These are phyloP conservation scores for Taeniopygia guttata DNA, from an alignment of 2,797 vertebrate genomes.

Conservation along the genomic window DNA sequence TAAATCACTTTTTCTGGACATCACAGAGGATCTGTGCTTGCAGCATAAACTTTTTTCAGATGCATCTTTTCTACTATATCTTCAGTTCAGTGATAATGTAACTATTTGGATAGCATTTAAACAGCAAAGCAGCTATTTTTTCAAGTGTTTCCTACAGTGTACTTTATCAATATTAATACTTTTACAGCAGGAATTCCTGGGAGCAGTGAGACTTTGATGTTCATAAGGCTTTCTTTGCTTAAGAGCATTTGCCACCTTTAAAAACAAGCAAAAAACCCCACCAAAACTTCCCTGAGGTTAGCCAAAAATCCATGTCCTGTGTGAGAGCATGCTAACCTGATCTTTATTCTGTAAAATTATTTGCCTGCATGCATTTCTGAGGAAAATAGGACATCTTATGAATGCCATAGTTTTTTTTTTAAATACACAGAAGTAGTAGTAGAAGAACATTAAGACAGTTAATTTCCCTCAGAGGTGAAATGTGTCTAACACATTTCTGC, in stretches of 20 bases:
- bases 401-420: neutral
- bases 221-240: neutral
- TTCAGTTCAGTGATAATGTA: neutral
- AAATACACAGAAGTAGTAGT: neutral
- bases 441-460: neutral
- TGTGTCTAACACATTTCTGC: neutral
- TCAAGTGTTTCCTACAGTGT: neutral
- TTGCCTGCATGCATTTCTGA: neutral
- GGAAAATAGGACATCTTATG: neutral
- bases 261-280: accelerated
- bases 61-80: neutral
- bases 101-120: neutral
- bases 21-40: neutral
- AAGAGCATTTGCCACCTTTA: neutral
- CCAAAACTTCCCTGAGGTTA: accelerated
- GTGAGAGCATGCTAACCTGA: accelerated
- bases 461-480: neutral
- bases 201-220: neutral
- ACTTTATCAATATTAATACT: neutral
- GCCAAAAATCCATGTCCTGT: neutral
- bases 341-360: neutral
- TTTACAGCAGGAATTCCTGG: neutral
- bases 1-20: neutral
- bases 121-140: neutral
- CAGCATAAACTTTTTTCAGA: neutral